phyloP scores from a whole-genome alignment of 2,797 vertebrate species.

The Tapirus indicus region DNA sequence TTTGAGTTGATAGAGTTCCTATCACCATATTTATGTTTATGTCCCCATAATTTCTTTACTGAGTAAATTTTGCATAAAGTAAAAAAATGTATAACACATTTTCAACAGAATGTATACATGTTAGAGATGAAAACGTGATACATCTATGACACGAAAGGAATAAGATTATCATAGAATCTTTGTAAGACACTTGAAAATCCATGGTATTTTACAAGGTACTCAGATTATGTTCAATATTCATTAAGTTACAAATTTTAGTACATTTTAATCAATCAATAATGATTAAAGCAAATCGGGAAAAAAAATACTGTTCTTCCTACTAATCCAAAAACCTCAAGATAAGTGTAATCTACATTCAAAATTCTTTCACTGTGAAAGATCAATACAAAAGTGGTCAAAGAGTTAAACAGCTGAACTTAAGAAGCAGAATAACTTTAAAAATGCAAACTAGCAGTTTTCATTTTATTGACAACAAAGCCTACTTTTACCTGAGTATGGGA shows the following conservation, averaged over 20 bases:
- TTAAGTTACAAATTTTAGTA: constrained; percentile 18
- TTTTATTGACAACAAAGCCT: neutral
- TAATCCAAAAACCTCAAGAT: constrained; percentile 27
- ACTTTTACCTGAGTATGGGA: constrained; percentile 97
- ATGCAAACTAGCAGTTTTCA: constrained; percentile 14
- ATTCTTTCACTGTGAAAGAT: constrained; percentile 28
- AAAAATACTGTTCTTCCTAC: constrained; percentile 16
- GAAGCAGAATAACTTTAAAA: constrained; percentile 56
- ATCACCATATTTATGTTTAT: neutral
- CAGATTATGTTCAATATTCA: neutral
- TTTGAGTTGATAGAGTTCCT: neutral
- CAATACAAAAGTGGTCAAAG: neutral
- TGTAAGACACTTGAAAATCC: neutral
- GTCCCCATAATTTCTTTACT: neutral
- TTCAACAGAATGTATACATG: neutral
- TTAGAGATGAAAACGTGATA: neutral
- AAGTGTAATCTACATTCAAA: neutral
- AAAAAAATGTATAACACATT: neutral
- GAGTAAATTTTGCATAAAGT: neutral
- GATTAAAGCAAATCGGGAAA: constrained; percentile 53
- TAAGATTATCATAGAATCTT: neutral
- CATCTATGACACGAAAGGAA: neutral
- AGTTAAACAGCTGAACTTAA: constrained; percentile 19
- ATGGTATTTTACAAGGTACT: neutral
- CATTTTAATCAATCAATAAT: neutral